phyloP scores from a whole-genome alignment of 2,888 invertebrate genomes.

The Ypsolopha scabrella region DNA sequence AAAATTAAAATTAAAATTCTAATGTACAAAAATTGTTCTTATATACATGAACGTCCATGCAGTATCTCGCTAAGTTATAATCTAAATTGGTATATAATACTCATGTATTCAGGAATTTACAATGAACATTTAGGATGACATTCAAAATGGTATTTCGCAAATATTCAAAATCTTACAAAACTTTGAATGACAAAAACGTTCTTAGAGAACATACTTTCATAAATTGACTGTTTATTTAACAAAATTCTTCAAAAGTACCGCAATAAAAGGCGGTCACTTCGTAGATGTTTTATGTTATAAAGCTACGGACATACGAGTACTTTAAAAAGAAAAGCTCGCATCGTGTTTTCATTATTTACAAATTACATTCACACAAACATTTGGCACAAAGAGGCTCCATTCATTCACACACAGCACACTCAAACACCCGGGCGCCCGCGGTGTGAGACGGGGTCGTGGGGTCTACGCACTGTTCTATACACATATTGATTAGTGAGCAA shows the following conservation, averaged over 20 bases:
- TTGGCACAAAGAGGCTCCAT: constrained; percentile 63
- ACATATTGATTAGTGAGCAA: constrained; percentile 53
- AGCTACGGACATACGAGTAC: constrained; percentile 13
- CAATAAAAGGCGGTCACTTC: no score
- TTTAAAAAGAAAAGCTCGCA: constrained; percentile 26
- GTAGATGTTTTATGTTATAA: constrained; percentile 16
- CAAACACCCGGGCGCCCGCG: constrained; percentile 7
- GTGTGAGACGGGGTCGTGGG: not conserved
- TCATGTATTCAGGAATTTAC: constrained; percentile 41
- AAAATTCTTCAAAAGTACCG: constrained; percentile 12
- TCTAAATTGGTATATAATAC: constrained; percentile 45
- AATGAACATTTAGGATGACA: constrained; percentile 39
- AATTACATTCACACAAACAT: constrained; percentile 40
- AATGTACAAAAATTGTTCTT: constrained; percentile 63
- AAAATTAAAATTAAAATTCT: constrained; percentile 61
- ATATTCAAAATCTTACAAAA: not conserved
- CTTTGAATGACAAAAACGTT: not conserved
- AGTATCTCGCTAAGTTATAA: constrained; percentile 35
- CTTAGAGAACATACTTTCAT: not conserved
- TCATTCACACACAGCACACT: constrained; percentile 51
- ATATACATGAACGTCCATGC: constrained; percentile 62
- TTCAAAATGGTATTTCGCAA: constrained; percentile 6
- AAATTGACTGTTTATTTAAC: constrained; percentile 9
- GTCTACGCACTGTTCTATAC: constrained; percentile 25
- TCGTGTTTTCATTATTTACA: constrained; percentile 33